phyloP scores from a whole-genome alignment of 2,797 vertebrate species.

The Anas bernieri region DNA sequence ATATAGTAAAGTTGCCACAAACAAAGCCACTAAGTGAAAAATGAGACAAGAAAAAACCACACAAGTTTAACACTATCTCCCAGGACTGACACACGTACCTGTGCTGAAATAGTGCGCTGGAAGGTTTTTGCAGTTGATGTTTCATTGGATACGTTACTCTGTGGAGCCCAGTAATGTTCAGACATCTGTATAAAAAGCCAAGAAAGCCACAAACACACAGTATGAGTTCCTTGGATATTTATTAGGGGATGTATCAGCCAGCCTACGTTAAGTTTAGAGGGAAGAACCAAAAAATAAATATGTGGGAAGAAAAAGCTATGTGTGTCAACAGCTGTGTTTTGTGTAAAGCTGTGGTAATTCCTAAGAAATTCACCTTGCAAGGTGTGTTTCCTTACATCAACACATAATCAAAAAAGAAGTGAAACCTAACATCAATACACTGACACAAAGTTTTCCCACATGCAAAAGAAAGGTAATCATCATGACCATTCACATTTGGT shows the following conservation, averaged over 20 bases:
- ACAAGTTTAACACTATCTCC: not conserved
- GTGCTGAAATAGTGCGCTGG: conserved; percentile 98
- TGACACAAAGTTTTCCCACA: not conserved
- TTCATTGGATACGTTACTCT: conserved; percentile 98
- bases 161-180: conserved; percentile 98
- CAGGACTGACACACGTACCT: conserved; percentile 79
- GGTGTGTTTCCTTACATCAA: not conserved
- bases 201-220: not conserved
- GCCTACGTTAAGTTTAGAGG: not conserved
- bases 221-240: not conserved
- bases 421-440: not conserved
- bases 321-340: not conserved
- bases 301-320: not conserved
- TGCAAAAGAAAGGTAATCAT: not conserved
- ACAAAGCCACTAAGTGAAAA: not conserved
- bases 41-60: not conserved
- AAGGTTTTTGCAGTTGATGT: conserved; percentile 99
- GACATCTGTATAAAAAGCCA: conserved; percentile 88
- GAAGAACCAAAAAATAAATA: not conserved
- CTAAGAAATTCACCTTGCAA: not conserved
- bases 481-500: not conserved
- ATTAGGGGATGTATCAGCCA: not conserved
- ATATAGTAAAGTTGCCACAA: not conserved
- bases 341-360: not conserved
- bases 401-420: not conserved